Evolutionary conservation across 1,140 invertebrate genomes (phyloP).

Genomic region (Saccostrea cuccullata): DNA sequence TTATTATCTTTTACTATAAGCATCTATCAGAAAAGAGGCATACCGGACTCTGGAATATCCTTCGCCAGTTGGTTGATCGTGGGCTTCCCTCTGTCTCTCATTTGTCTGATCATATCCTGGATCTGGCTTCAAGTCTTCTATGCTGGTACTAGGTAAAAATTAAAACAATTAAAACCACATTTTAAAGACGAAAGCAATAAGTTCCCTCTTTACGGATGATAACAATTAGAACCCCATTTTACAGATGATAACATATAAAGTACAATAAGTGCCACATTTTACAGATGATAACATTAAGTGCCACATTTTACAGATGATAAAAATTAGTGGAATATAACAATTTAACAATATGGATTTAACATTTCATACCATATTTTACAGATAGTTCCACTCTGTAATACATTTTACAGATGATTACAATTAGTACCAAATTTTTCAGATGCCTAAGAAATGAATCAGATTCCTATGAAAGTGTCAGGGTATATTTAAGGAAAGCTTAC

Average conservation of each 20-base stretch:
- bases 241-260: neutral
- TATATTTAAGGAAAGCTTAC: constrained; percentile 80
- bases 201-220: neutral
- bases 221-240: constrained; percentile 41
- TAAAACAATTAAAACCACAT: constrained; percentile 21
- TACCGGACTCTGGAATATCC: constrained; percentile 63
- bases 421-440: constrained; percentile 43
- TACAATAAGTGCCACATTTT: constrained; percentile 41
- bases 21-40: constrained; percentile 55
- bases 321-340: too few relatives aligned
- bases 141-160: constrained; percentile 53
- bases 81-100: constrained; percentile 75
- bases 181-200: constrained; percentile 13
- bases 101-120: constrained; percentile 75
- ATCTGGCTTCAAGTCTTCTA: constrained; percentile 72
- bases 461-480: constrained; percentile 56
- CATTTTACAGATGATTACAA: neutral
- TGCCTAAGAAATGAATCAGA: constrained; percentile 36
- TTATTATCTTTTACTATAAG: constrained; percentile 48
- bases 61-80: constrained; percentile 79
- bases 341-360: too few relatives aligned
- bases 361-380: too few relatives aligned
- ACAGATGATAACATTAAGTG: neutral
- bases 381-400: too few relatives aligned
- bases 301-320: constrained; percentile 48